Percentiles rank a stretch among this genome's conserved stretches.
phyloP scores from a whole-genome alignment of 2,113 vertebrate genomes.

The Peromyscus polionotus region DNA sequence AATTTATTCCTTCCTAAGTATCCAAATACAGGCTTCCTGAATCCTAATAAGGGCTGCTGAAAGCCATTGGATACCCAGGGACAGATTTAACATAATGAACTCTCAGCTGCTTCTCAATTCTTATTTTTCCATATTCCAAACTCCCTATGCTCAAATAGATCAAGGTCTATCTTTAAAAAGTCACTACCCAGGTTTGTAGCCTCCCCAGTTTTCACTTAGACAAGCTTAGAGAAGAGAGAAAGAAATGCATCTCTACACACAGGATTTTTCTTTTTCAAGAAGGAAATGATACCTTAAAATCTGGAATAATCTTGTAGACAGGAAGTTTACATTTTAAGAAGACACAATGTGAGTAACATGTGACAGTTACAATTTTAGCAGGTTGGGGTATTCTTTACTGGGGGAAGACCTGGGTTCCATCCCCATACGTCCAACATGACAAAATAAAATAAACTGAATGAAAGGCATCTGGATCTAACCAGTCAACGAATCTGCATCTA shows the following conservation, averaged over 20 bases:
- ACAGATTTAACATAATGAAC: not conserved
- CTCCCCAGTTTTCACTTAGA: not conserved
- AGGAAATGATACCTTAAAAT: not conserved
- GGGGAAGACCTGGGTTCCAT: not conserved
- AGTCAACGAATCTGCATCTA: not conserved
- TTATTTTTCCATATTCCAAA: not conserved
- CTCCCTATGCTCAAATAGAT: not conserved
- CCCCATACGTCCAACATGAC: not conserved
- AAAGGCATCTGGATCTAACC: not conserved
- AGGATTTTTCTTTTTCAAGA: not conserved
- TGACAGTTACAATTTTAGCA: not conserved
- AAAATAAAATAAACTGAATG: not conserved
- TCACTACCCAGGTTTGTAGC: not conserved
- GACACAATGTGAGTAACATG: not conserved
- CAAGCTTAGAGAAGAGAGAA: not conserved
- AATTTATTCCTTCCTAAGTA: not conserved
- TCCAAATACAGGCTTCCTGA: not conserved
- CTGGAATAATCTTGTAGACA: not conserved
- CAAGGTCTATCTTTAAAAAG: not conserved
- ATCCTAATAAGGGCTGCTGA: not conserved
- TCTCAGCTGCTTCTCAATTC: not conserved
- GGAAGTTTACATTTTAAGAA: slow-evolving; percentile 6
- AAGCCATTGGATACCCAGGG: not conserved
- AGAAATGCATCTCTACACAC: not conserved
- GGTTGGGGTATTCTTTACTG: not conserved